Base-by-base conservation (phyloP, 2,797 vertebrate species). In the Brachyalestes nurse region DNA sequence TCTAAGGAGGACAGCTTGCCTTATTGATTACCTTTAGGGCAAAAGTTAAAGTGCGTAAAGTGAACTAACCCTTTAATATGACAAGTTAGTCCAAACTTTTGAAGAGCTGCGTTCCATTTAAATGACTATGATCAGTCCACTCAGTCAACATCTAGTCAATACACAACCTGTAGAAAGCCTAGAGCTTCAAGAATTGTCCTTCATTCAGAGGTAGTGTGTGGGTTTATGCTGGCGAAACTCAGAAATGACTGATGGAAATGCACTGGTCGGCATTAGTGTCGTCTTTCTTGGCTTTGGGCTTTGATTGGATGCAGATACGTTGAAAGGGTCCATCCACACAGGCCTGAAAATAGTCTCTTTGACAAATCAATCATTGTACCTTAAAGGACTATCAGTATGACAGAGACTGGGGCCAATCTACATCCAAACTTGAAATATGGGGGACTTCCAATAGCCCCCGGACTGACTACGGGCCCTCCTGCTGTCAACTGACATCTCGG, bases 91-190 rank as follows among this genome's bases (percentile, higher is more conserved):
- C 1, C 9, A 58, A 58, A 58, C 19, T 21, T n/a, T 21, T 7
- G 19, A 58, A 51, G 10, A 17, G 49, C 64, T 45, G n/a, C n/a
- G 38, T 12, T 34, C 4, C 34, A 2, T 17, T 38, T 66, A 0
- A n/a, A 12, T 12, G 19, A 45, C 34, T 17, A 40, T n/a, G 17
- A 38, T 19, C 64, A 66, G 19, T 58, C 55, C 55, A 58, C n/a
- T 61, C 34, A 72, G 47, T 78, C 76, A 45, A 60, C 51, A 78
- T 7, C 76, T n/a, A 47, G 58, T 78, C 77, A 78, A 47, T 23
- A 51, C 45, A 5, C 17, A n/a, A 10, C 42, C 13, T 69, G 21
- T 53, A 77, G 40, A 21, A 40, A 70, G 34, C 55, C 12, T 45
- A 6, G 40, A 10, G 40, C 66, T 42, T 21, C 19, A 23, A 45